phyloP scores from a whole-genome alignment of 2,797 vertebrate genomes.

The Aulostomus chinensis region DNA sequence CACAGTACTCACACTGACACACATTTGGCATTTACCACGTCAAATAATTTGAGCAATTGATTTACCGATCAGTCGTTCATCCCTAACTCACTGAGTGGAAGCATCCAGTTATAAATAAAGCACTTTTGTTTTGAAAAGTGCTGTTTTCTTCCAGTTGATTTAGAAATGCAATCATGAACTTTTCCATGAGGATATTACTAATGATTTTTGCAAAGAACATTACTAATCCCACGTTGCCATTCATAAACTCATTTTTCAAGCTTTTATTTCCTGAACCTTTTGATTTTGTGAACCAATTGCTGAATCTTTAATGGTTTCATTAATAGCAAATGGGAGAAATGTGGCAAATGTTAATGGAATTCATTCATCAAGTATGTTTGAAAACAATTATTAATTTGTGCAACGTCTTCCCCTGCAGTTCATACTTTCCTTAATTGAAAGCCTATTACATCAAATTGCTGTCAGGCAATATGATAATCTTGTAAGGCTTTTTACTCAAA shows the following conservation, averaged over 20 bases:
- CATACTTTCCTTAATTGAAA: constrained; percentile 63
- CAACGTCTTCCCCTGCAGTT: constrained; percentile 36
- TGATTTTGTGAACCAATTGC: neutral
- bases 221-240: neutral
- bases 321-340: constrained; percentile 28
- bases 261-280: constrained; percentile 10
- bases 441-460: constrained; percentile 48
- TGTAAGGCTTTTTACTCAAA: constrained; percentile 45
- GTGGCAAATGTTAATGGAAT: constrained; percentile 52
- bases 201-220: too few relatives aligned
- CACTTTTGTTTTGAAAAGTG: too few relatives aligned
- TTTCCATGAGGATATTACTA: too few relatives aligned
- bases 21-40: too few relatives aligned
- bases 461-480: constrained; percentile 49
- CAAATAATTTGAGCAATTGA: too few relatives aligned
- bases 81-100: too few relatives aligned
- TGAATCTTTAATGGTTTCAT: constrained; percentile 35
- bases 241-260: neutral
- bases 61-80: too few relatives aligned
- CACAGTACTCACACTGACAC: too few relatives aligned
- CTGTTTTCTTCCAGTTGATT: too few relatives aligned
- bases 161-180: too few relatives aligned
- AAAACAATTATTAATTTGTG: constrained; percentile 53
- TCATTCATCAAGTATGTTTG: constrained; percentile 55
- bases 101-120: too few relatives aligned